Evolutionary conservation across 2,888 invertebrate genomes (phyloP).

Genomic region (Quadroppia sp.): DNA sequence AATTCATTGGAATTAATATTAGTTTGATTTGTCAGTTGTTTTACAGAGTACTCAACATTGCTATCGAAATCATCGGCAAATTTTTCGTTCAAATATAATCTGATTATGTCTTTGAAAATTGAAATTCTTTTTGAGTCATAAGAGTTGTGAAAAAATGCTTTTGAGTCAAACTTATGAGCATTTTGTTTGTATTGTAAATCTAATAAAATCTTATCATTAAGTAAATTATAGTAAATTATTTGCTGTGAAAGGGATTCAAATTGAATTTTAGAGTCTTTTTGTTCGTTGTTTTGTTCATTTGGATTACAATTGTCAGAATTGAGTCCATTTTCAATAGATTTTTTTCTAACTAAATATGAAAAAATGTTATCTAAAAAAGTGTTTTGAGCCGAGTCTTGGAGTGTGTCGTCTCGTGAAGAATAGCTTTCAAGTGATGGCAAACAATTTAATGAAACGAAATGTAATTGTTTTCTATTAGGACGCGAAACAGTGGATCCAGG

Average conservation of each 20-base stretch:
- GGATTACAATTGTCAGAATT: background rate
- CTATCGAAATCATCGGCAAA: background rate
- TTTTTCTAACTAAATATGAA: background rate
- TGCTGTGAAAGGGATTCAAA: background rate
- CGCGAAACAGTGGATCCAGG: background rate
- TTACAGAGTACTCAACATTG: background rate
- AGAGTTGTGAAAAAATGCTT: background rate
- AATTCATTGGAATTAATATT: background rate
- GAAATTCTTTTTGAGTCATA: background rate
- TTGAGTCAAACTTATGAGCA: background rate
- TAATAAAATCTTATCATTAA: background rate
- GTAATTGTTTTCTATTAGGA: constrained; percentile 8
- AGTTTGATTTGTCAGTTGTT: background rate
- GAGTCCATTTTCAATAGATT: background rate
- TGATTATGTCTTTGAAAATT: background rate
- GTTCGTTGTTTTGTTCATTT: constrained; percentile 32
- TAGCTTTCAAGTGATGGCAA: constrained; percentile 46
- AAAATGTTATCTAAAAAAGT: constrained; percentile 13
- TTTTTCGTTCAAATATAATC: background rate
- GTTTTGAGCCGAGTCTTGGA: constrained; percentile 32
- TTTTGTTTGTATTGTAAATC: background rate
- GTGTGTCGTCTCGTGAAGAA: constrained; percentile 47
- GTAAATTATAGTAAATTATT: constrained; percentile 24
- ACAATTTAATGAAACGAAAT: constrained; percentile 46
- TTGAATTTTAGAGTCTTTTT: background rate